Evolutionary conservation across 1,140 invertebrate species (phyloP).

Genomic region (Euura saliciscinereae): DNA sequence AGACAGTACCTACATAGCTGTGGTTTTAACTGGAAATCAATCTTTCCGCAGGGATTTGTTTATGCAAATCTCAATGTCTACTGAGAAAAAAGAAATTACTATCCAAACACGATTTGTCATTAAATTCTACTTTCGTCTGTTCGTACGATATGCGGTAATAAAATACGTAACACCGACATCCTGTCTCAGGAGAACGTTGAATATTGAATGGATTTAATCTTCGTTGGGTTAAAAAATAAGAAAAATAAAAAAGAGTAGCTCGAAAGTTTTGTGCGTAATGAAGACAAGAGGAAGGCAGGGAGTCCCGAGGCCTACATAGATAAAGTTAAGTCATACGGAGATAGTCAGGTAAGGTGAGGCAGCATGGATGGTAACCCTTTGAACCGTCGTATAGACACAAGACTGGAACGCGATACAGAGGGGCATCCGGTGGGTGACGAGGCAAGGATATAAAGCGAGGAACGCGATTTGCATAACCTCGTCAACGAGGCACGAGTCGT

Average conservation of each 20-base stretch:
- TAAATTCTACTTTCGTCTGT: no score
- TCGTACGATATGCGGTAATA: no score
- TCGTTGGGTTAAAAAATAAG: not conserved
- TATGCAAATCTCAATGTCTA: no score
- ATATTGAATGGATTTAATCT: no score
- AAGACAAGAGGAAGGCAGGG: not conserved
- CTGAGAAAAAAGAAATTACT: no score
- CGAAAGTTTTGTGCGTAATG: no score
- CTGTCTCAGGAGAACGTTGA: no score
- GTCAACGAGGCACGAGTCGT: conserved; percentile 25
- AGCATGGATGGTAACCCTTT: not conserved
- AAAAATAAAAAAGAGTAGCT: not conserved
- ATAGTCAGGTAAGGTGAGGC: not conserved
- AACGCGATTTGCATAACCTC: conserved; percentile 36
- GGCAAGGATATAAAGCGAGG: not conserved
- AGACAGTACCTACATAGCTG: no score
- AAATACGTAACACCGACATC: no score
- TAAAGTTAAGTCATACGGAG: not conserved
- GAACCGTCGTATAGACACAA: not conserved
- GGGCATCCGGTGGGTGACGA: conserved; percentile 34
- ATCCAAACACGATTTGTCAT: no score
- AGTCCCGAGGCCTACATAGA: not conserved
- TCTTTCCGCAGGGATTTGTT: no score
- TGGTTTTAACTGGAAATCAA: no score
- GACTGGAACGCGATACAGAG: conserved; percentile 21